Evolutionary conservation across 1,140 invertebrate species (phyloP), one percentile per base, ranked within the genome.

Genomic region (Saccostrea echinata): DNA sequence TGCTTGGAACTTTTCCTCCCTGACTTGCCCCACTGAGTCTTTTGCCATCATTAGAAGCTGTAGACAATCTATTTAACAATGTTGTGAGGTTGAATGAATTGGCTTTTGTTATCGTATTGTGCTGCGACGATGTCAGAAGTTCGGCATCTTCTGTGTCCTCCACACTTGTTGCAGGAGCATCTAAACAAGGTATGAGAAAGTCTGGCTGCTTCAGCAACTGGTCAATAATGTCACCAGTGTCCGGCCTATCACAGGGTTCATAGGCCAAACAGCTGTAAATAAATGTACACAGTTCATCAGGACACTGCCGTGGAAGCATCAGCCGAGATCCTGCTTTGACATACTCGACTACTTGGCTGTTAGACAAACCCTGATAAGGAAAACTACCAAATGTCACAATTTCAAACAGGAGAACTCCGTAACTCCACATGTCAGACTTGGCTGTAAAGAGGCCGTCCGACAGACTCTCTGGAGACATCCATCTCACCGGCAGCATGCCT

Each of bases 391-490:
- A 95, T 21, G 94, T 95, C 2, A 95, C 91, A 85, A 99, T 97
- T 94, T 99, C 98, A 97, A 98, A 99, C 0, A 99, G 95, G 0
- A 99, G 96, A 0, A 99, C 97, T 0, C 98, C 98, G 91, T 97
- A 98, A 12, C 97, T 97, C 98, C 98, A 99, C 0, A 98, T 97
- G 92, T 99, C 98, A 1, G 98, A 98, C 95, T 98, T 97, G 11
- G 98, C 95, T 0, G 98, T 98, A 93, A 98, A 99, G 57, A 97
- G 96, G 11, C 98, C 98, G 92, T 98, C 98, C 80, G 97, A 96
- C 35, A 99, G 96, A 91, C 97, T 97, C 95, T 99, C 98, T 0
- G 98, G 98, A 0, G 98, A 97, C 98, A 98, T 98, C 98, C 98
- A 99, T 53, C 98, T 96, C 0, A 99, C 97, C 4, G 98, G 98